A percentile compares a stretch with the other conserved stretches of the same genome.
phyloP scores from a whole-genome alignment of 2,888 invertebrate genomes.

The Zygothrica quintamaculata region DNA sequence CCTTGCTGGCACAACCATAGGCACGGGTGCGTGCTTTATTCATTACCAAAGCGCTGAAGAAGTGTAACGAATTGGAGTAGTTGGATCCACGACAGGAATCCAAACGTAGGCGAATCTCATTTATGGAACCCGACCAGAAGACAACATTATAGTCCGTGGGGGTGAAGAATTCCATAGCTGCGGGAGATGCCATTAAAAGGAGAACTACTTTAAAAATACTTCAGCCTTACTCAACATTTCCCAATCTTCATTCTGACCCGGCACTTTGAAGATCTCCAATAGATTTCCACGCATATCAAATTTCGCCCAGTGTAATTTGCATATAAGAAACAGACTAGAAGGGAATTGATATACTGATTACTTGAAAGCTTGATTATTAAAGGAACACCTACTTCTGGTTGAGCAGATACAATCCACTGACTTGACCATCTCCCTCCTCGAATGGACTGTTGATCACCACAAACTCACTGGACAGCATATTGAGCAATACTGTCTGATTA shows the following conservation, averaged over 20 bases:
- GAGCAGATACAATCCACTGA: conserved; percentile 88
- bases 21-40: conserved; percentile 88
- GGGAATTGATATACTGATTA: background rate
- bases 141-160: conserved; percentile 89
- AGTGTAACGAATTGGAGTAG: conserved; percentile 66
- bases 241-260: conserved; percentile 88
- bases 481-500: conserved; percentile 95
- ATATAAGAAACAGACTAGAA: conserved; percentile 89
- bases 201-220: background rate
- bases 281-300: conserved; percentile 92
- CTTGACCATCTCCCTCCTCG: conserved; percentile 86
- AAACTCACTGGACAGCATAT: conserved; percentile 97
- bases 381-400: conserved; percentile 86
- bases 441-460: conserved; percentile 94
- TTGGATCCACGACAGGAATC: conserved; percentile 86
- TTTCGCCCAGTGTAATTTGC: conserved; percentile 90
- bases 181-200: background rate
- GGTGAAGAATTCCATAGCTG: conserved; percentile 89
- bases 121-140: conserved; percentile 93
- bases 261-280: conserved; percentile 86
- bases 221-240: conserved; percentile 88
- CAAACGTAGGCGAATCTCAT: conserved; percentile 89
- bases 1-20: conserved; percentile 89
- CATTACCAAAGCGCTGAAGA: conserved; percentile 87
- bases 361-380: background rate